A percentile compares a stretch with the other conserved stretches of the same genome.
Evolutionary conservation across 1,140 invertebrate species (phyloP).

Genomic region (Danaus melanippus): DNA sequence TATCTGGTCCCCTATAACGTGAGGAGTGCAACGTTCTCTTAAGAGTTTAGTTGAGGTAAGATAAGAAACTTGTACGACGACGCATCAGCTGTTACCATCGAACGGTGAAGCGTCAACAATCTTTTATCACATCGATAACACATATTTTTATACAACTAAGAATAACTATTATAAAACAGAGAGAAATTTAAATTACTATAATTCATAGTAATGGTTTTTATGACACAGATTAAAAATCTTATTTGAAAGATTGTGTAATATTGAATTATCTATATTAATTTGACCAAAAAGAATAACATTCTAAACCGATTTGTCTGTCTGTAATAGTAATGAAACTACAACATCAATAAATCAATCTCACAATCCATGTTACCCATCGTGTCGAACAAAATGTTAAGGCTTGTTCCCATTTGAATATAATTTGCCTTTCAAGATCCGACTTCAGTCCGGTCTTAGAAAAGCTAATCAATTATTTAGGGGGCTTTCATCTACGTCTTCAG

Average conservation of each 20-base stretch:
- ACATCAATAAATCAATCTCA: slow-evolving; percentile 17
- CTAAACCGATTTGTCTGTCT: no score
- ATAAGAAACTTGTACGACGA: slow-evolving; percentile 38
- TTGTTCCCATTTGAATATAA: slow-evolving; percentile 50
- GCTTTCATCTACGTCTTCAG: slow-evolving; percentile 37
- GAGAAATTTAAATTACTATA: no score
- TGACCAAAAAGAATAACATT: no score
- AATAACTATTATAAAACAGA: no score
- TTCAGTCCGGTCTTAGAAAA: slow-evolving; percentile 36
- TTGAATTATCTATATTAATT: no score
- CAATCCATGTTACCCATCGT: slow-evolving; percentile 10
- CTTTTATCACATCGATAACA: no score
- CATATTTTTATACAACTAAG: no score
- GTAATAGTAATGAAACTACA: no score
- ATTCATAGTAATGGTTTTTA: no score
- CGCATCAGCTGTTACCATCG: slow-evolving; percentile 36
- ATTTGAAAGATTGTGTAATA: no score
- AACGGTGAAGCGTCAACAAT: not conserved
- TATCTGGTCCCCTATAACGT: slow-evolving; percentile 14
- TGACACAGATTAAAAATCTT: no score
- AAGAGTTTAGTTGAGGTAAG: slow-evolving; percentile 40
- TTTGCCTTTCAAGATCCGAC: slow-evolving; percentile 26
- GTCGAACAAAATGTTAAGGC: slow-evolving; percentile 29
- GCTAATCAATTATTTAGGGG: slow-evolving; percentile 58
- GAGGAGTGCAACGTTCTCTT: slow-evolving; percentile 37